Base-by-base conservation (phyloP, 2,888 invertebrate species). In the Idaea aversata region DNA sequence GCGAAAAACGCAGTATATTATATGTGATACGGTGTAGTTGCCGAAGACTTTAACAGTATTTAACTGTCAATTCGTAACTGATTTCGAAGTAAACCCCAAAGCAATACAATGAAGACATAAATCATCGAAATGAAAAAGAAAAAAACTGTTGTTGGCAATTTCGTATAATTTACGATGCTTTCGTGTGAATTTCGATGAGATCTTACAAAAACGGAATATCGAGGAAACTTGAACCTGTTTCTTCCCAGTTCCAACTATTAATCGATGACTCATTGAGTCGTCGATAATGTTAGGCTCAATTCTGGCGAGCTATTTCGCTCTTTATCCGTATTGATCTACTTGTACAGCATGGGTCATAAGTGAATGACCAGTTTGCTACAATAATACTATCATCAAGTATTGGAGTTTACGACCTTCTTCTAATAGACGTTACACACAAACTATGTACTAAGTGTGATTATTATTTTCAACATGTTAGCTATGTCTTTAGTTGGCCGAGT, bases 251-350 rank as follows among this genome's bases (percentile, higher is more conserved):
- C 64, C 61, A 63, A 10, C 76, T 78, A 82, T 63, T 61, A 63
- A 63, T 67, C 64, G 72, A 61, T 83, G 83, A 82, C 63, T 84
- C 80, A 84, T 25, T 25, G 25, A 25, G 25, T 25, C 25, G 25
- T 25, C 25, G 25, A 25, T 25, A 3, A 25, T 25, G 25, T 25
- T 25, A 3, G 25, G 25, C 3, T 25, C 25, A 25, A 25, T 25
- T 25, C 25, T n/a, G n/a, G n/a, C n/a, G n/a, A n/a, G n/a, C n/a
- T n/a, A n/a, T n/a, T n/a, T n/a, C n/a, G n/a, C n/a, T n/a, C n/a
- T n/a, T n/a, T n/a, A n/a, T n/a, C n/a, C n/a, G n/a, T n/a, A n/a
- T n/a, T n/a, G n/a, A n/a, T n/a, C n/a, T n/a, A n/a, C n/a, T n/a
- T n/a, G n/a, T n/a, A n/a, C n/a, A n/a, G n/a, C n/a, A n/a, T n/a